These are phyloP conservation scores for Mustelus asterias DNA, from an alignment of 2,113 vertebrate species.

Conservation along the genomic window DNA sequence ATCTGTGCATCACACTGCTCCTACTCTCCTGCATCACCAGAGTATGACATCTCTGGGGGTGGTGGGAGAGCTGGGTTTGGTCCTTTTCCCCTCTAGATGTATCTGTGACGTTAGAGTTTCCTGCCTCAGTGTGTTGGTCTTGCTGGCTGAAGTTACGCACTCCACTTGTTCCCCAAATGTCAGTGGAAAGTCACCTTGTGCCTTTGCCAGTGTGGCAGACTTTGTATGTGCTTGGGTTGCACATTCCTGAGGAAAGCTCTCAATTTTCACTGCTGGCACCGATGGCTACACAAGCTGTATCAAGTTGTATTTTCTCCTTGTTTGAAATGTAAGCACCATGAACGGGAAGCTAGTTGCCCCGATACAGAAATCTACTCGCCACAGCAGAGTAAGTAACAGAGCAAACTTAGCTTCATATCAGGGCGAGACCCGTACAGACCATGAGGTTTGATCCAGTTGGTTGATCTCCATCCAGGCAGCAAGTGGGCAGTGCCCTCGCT, in stretches of 20 bases:
- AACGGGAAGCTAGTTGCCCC: neutral
- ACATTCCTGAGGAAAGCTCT: neutral
- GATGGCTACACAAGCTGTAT: neutral
- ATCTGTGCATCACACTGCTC: neutral
- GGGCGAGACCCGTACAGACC: too few species aligned
- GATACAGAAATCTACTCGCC: neutral
- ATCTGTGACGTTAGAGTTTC: neutral
- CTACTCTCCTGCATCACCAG: neutral
- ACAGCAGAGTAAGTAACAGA: neutral
- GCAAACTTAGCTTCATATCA: neutral
- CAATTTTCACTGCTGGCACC: neutral
- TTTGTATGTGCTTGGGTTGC: neutral
- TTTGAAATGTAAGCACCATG: neutral
- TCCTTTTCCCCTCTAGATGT: neutral
- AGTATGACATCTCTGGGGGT: neutral
- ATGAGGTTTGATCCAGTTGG: neutral
- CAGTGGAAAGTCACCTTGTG: neutral
- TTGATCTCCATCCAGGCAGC: neutral
- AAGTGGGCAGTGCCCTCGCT: neutral
- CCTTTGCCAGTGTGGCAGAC: neutral
- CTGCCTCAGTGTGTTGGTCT: neutral
- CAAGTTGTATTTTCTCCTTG: neutral
- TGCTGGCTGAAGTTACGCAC: neutral
- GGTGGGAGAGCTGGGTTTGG: neutral
- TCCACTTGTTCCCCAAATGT: neutral